A percentile compares a stretch with the other conserved stretches of the same genome.
Conservation (phyloP, 2,113 vertebrate species). For the Paralichthys olivaceus region DNA sequence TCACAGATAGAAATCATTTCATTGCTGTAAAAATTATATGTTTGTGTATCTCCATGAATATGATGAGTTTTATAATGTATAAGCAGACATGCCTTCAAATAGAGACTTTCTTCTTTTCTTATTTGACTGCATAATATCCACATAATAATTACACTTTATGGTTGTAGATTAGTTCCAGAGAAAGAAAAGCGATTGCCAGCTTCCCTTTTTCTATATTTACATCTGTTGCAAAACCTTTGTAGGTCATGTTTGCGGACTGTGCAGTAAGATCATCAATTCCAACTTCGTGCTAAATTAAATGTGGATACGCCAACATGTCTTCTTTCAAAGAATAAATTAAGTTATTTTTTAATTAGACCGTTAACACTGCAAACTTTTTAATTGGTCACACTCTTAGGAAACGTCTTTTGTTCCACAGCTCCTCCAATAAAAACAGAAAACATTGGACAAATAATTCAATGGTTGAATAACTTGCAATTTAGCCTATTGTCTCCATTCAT, state of each 20-base stretch:
- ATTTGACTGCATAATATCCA: background rate
- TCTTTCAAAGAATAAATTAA: background rate
- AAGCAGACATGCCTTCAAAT: background rate
- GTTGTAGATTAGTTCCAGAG: background rate
- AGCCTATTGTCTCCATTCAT: background rate
- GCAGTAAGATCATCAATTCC: background rate
- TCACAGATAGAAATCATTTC: background rate
- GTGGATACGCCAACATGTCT: background rate
- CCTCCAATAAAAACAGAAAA: background rate
- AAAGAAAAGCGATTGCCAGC: constrained; percentile 19
- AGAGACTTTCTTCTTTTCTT: background rate
- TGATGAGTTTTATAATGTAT: background rate
- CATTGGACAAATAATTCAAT: too few species aligned
- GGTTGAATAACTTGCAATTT: too few species aligned
- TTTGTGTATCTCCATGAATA: background rate
- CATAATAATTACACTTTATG: background rate
- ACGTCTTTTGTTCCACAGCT: background rate
- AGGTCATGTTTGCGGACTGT: constrained; percentile 12
- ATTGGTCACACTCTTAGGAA: background rate
- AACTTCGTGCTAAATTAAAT: background rate
- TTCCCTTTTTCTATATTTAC: constrained; percentile 73
- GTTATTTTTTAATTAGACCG: background rate
- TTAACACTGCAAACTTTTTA: background rate
- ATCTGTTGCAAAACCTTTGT: constrained; percentile 56
- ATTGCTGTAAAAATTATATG: background rate